Evolutionary conservation across 2,113 vertebrate species (phyloP).

Genomic region (Platysteira castanea): DNA sequence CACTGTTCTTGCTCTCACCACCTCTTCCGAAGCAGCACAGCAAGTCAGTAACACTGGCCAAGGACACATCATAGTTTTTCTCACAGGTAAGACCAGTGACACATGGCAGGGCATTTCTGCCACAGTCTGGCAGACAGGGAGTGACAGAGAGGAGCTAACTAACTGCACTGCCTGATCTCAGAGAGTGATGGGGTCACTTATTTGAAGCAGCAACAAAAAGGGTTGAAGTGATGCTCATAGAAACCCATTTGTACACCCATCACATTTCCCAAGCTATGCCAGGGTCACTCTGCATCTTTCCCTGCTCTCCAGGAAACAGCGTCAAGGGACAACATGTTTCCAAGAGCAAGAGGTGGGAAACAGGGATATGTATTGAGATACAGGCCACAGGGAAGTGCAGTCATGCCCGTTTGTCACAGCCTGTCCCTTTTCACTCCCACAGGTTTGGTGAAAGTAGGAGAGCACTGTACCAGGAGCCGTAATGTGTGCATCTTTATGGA

Average conservation of each 20-base stretch:
- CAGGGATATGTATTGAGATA: not conserved
- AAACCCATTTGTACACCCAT: not conserved
- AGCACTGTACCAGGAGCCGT: not conserved
- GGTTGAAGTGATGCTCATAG: not conserved
- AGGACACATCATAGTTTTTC: not conserved
- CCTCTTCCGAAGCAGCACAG: not conserved
- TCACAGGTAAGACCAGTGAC: not conserved
- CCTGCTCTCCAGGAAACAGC: not conserved
- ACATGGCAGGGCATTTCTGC: not conserved
- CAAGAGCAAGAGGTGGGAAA: not conserved
- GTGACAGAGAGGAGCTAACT: not conserved
- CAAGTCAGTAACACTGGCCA: not conserved
- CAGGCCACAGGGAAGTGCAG: not conserved
- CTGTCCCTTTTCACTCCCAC: not conserved
- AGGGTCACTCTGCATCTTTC: not conserved
- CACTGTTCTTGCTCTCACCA: not conserved
- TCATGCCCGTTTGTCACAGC: not conserved
- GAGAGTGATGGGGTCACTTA: not conserved
- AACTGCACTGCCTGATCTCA: not conserved
- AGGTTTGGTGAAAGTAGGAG: not conserved
- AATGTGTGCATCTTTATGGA: not conserved
- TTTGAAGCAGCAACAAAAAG: not conserved
- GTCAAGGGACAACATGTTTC: not conserved
- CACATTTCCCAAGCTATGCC: not conserved
- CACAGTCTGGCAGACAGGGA: not conserved